phyloP scores from a whole-genome alignment of 2,113 vertebrate genomes.

The Sporophila hypoxantha region DNA sequence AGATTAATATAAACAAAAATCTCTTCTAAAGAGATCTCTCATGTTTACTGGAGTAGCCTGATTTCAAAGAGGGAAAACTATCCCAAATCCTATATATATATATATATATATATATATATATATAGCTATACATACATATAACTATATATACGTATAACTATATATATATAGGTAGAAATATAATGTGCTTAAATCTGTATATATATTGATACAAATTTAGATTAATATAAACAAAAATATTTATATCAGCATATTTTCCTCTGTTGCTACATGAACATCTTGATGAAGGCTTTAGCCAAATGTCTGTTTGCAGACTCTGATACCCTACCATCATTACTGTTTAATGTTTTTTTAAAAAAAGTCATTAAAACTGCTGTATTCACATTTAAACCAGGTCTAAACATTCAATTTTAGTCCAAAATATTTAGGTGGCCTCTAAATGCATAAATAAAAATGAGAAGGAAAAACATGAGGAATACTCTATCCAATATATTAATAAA shows the following conservation, averaged over 20 bases:
- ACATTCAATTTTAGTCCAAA: neutral
- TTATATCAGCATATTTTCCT: neutral
- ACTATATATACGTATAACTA: no score
- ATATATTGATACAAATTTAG: neutral
- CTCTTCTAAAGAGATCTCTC: neutral
- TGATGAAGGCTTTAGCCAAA: neutral
- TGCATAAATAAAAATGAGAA: neutral
- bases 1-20: no score
- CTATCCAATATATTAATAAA: neutral
- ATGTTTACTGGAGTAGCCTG: neutral
- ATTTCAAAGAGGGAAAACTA: neutral
- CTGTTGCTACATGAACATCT: neutral
- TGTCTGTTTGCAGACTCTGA: neutral
- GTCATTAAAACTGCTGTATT: neutral
- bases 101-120: no score
- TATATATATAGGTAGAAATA: neutral
- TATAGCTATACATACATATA: no score
- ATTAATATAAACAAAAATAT: neutral
- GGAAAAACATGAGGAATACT: neutral
- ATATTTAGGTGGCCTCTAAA: neutral
- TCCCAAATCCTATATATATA: neutral
- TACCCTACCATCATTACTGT: neutral
- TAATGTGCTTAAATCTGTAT: rapidly evolving
- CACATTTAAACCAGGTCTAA: neutral
- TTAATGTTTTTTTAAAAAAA: neutral